Evolutionary conservation across 2,113 vertebrate species (phyloP).

Genomic region (Erythrocebus patas): DNA sequence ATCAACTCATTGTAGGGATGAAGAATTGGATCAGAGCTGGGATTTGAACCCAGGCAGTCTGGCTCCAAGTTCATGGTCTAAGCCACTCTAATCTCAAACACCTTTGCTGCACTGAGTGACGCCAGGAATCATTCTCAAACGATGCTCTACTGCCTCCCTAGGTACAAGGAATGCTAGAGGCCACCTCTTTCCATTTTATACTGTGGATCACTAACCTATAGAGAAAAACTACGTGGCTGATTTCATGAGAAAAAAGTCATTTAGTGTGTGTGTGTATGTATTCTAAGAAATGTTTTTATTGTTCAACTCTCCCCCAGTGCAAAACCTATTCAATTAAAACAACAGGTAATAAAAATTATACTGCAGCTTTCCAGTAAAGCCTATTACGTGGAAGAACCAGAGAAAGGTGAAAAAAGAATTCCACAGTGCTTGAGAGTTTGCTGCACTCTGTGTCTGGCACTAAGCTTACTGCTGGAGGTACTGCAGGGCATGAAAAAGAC

Average conservation of each 20-base stretch:
- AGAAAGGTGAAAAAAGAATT: neutral
- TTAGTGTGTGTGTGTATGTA: neutral
- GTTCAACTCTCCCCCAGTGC: neutral
- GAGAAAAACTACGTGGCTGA: neutral
- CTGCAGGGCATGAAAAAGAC: neutral
- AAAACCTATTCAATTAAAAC: conserved; percentile 24
- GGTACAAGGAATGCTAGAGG: neutral
- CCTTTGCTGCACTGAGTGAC: neutral
- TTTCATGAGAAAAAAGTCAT: neutral
- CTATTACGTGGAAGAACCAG: neutral
- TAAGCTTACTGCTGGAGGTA: neutral
- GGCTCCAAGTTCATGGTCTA: neutral
- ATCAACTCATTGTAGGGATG: neutral
- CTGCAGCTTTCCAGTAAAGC: neutral
- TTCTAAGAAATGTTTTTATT: conserved; percentile 9
- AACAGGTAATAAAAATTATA: neutral
- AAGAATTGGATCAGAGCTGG: neutral
- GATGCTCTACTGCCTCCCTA: neutral
- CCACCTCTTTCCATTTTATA: neutral
- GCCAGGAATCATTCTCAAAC: neutral
- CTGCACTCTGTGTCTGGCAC: neutral
- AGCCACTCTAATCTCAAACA: neutral
- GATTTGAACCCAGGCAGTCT: neutral
- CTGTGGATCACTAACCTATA: accelerated
- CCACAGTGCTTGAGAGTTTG: neutral